Conservation (phyloP, 2,113 vertebrate genomes). For the Fukomys damarensis region DNA sequence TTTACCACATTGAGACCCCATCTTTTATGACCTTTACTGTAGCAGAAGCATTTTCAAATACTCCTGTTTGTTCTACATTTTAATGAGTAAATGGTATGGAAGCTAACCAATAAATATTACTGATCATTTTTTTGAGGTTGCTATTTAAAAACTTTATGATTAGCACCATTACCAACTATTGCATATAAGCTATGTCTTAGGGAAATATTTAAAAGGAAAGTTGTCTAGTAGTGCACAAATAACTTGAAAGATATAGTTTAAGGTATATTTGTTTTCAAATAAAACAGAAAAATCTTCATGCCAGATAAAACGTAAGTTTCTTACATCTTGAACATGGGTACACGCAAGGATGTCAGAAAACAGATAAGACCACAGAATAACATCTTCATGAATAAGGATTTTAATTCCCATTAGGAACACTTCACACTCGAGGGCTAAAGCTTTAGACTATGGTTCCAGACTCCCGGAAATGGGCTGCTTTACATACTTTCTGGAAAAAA, state of each 20-base stretch:
- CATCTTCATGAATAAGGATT: background rate
- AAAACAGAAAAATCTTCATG: background rate
- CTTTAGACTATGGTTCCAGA: background rate
- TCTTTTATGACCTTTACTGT: background rate
- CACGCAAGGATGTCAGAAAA: background rate
- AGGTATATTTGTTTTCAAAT: slow-evolving; percentile 39
- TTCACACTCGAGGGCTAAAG: background rate
- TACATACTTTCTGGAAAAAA: slow-evolving; percentile 3
- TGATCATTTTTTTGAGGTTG: background rate
- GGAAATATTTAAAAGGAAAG: background rate
- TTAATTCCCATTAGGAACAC: background rate
- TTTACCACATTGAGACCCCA: background rate
- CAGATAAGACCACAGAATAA: background rate
- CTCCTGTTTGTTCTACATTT: background rate
- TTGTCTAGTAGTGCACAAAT: background rate
- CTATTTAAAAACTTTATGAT: background rate
- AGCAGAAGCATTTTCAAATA: background rate
- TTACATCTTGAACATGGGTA: background rate
- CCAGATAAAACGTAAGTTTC: background rate
- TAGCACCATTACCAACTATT: background rate
- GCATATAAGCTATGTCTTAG: background rate
- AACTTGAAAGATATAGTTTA: background rate
- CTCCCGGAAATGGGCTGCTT: background rate
- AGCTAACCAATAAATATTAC: slow-evolving; percentile 8
- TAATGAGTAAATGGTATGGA: background rate